phyloP scores from a whole-genome alignment of 2,888 invertebrate species.

The Plagodis pulveraria region DNA sequence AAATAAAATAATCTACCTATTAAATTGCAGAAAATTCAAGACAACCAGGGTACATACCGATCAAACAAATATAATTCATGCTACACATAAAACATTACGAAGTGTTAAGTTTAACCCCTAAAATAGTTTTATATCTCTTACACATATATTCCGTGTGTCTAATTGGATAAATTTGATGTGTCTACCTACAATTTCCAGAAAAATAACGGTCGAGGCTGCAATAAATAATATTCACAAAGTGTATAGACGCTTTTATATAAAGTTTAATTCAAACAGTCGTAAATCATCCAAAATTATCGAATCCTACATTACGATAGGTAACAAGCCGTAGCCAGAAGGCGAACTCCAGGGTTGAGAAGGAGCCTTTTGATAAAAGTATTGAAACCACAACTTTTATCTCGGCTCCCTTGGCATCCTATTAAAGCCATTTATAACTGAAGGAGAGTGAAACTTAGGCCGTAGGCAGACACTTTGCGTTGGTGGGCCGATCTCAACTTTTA shows the following conservation, averaged over 20 bases:
- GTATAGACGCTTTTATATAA: conserved; percentile 22
- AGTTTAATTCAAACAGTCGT: conserved; percentile 33
- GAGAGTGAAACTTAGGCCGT: conserved; percentile 30
- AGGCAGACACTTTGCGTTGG: conserved; percentile 26
- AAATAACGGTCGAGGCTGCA: conserved; percentile 11
- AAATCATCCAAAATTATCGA: conserved; percentile 38
- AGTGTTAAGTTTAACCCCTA: too few relatives aligned
- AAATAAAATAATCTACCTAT: too few relatives aligned
- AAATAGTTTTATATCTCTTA: too few relatives aligned
- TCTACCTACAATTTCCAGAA: conserved; percentile 3
- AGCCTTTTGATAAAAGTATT: conserved; percentile 48
- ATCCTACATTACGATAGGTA: conserved; percentile 37
- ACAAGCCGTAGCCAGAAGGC: conserved; percentile 39
- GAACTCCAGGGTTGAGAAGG: conserved; percentile 31
- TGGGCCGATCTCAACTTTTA: conserved; percentile 25
- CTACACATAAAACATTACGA: too few relatives aligned
- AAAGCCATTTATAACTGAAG: conserved; percentile 39
- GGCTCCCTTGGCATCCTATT: conserved; percentile 47
- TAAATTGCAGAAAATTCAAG: too few relatives aligned
- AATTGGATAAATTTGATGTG: too few relatives aligned
- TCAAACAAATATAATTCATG: too few relatives aligned
- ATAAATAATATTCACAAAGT: conserved; percentile 25
- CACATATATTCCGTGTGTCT: too few relatives aligned
- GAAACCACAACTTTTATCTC: conserved; percentile 48
- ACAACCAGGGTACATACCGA: too few relatives aligned